Evolutionary conservation across 2,888 invertebrate species (phyloP).

Genomic region (Agrochola lychnidis): DNA sequence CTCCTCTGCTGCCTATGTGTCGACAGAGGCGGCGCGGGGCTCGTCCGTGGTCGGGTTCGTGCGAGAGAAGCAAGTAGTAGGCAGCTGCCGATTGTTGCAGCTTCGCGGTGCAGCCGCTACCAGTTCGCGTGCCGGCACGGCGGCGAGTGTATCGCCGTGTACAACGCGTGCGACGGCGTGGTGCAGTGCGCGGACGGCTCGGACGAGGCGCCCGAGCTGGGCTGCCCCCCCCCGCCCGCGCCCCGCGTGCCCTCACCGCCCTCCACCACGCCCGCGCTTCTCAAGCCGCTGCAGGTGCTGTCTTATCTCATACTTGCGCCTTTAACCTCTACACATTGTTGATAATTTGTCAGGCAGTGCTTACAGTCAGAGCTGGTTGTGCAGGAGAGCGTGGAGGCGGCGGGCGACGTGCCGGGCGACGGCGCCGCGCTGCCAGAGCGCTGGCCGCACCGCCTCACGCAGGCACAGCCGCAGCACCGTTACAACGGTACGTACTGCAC

Average conservation of each 20-base stretch:
- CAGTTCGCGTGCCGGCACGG: conserved; percentile 97
- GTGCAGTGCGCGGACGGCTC: conserved; percentile 97
- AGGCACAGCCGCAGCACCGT: conserved; percentile 81
- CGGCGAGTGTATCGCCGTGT: conserved; percentile 97
- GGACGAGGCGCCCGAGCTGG: conserved; percentile 96
- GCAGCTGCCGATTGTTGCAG: conserved; percentile 29
- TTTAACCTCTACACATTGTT: neutral
- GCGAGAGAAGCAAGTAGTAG: neutral
- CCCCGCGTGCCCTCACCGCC: conserved; percentile 78
- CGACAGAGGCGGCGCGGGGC: too few relatives aligned
- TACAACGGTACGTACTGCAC: conserved; percentile 69
- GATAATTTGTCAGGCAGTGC: neutral
- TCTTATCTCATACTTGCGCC: conserved; percentile 3
- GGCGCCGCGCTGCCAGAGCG: conserved; percentile 67
- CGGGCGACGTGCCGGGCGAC: conserved; percentile 45
- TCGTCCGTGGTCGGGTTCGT: neutral
- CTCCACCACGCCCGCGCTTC: conserved; percentile 51
- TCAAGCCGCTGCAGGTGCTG: conserved; percentile 58
- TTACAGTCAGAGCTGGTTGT: conserved; percentile 27
- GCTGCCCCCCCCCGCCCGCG: conserved; percentile 91
- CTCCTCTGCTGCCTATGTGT: conserved; percentile 3
- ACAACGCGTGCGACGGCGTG: conserved; percentile 98
- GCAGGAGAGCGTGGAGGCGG: conserved; percentile 63
- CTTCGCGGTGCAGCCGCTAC: conserved; percentile 94
- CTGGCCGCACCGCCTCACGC: conserved; percentile 86